Percentiles rank a stretch among this genome's conserved stretches.
These are phyloP conservation scores for Apamea monoglypha DNA, from an alignment of 2,888 invertebrate genomes.

Conservation along the genomic window DNA sequence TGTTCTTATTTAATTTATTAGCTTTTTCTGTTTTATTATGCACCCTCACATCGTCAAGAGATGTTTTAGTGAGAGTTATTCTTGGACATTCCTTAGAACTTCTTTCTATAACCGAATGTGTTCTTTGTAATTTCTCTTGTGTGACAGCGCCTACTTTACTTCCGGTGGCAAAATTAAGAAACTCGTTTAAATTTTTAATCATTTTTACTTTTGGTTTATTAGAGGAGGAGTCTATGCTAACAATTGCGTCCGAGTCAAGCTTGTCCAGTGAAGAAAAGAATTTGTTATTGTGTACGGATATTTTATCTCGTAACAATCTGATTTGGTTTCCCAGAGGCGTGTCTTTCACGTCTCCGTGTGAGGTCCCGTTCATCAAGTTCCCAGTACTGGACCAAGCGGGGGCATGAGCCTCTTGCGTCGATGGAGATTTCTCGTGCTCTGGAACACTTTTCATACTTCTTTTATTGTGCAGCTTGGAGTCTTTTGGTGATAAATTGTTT, in stretches of 20 bases:
- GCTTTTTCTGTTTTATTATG: constrained; percentile 75
- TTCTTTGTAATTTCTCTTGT: constrained; percentile 81
- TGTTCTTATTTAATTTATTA: constrained; percentile 76
- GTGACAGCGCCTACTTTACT: constrained; percentile 85
- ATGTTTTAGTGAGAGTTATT: constrained; percentile 83
- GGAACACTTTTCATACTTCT: constrained; percentile 84
- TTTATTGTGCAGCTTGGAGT: constrained; percentile 72
- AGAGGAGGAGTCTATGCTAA: constrained; percentile 77
- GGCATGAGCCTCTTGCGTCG: constrained; percentile 68
- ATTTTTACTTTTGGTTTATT: constrained; percentile 85
- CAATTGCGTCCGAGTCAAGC: constrained; percentile 81
- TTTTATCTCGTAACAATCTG: constrained; percentile 83
- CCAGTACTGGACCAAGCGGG: constrained; percentile 80
- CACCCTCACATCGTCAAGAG: constrained; percentile 79
- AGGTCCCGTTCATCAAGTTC: constrained; percentile 82
- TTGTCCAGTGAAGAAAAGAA: constrained; percentile 91
- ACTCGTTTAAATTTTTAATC: constrained; percentile 96
- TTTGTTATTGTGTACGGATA: constrained; percentile 86
- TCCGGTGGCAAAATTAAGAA: constrained; percentile 93
- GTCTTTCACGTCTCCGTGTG: constrained; percentile 76
- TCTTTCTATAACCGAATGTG: constrained; percentile 81
- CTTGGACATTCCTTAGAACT: constrained; percentile 80
- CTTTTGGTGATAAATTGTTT: constrained; percentile 71
- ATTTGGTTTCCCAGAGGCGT: constrained; percentile 86
- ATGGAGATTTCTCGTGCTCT: constrained; percentile 77